Base-by-base conservation (phyloP, 2,888 invertebrate species). In the Brachylomia viminalis region DNA sequence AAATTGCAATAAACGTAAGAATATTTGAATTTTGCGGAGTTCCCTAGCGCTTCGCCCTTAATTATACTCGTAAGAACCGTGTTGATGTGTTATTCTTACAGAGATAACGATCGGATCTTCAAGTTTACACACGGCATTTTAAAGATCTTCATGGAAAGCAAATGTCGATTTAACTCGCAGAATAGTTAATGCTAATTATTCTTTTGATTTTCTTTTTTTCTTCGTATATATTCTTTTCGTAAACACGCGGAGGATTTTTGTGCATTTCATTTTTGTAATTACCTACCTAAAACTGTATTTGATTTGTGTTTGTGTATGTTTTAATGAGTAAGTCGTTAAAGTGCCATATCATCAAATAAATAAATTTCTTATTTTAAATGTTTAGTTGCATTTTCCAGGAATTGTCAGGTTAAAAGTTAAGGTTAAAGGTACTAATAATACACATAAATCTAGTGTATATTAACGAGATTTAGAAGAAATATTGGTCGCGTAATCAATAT, bases 61-160 rank as follows among this genome's bases (percentile, higher is more conserved):
- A 62, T 58, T 61, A 75, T 42, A 59, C n/a, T n/a, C n/a, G n/a
- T n/a, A n/a, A 67, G 5, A 52, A 49, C 15, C 20, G n/a, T 5
- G n/a, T n/a, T n/a, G n/a, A 17, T 52, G 30, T 65, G 10, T 45
- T 62, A 3, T 0, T 62, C 27, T 38, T 15, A 67, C 33, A 11
- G 23, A 20, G 10, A 56, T 11, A 33, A 38, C 0, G 27, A 20
- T 47, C 54, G 10, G 6, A n/a, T 49, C 10, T 64, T 23, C 52
- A 49, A 33, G 8, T n/a, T 47, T 27, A 15, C 7, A 27, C 8
- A 49, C 23, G 7, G 10, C 23, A 38, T 47, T 78, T 45, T 6
- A 45, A 52, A 45, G 11, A 49, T 30, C 38, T 62, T 33, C 38
- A 68, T 33, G 23, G 33, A 11, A 58, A 27, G 38, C 17, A 52